Conservation (phyloP, 2,797 vertebrate species). For the Hephaestus fuliginosus region DNA sequence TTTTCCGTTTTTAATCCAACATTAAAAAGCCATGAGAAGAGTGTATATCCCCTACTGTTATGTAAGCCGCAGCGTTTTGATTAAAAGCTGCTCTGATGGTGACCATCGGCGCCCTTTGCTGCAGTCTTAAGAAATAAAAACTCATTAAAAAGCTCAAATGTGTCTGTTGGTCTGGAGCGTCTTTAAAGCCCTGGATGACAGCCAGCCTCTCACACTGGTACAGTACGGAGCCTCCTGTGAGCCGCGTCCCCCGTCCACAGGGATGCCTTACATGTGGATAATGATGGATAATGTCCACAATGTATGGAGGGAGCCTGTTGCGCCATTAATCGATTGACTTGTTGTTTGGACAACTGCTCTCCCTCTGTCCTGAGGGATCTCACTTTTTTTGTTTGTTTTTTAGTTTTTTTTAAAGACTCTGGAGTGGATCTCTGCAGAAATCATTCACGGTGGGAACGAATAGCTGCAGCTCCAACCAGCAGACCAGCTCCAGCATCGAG, state of each 20-base stretch:
- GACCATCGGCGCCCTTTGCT: too few relatives aligned
- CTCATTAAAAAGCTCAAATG: neutral
- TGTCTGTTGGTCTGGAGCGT: neutral
- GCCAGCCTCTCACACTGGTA: conserved; percentile 31
- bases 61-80: accelerated
- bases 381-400: conserved; percentile 7
- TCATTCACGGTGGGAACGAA: conserved; percentile 14
- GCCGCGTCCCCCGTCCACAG: conserved; percentile 22
- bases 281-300: conserved; percentile 52
- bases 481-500: neutral
- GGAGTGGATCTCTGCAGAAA: conserved; percentile 5
- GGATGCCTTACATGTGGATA: conserved; percentile 40
- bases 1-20: neutral
- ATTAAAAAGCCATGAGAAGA: neutral
- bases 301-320: conserved; percentile 52
- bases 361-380: conserved; percentile 31
- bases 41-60: neutral
- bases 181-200: conserved; percentile 23
- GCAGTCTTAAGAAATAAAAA: neutral
- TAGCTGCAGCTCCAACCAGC: neutral
- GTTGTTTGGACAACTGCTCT: conserved; percentile 72
- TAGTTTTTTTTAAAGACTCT: neutral
- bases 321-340: conserved; percentile 62
- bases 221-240: conserved; percentile 23
- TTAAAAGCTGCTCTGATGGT: neutral